Evolutionary conservation across 2,888 invertebrate genomes (phyloP), one percentile per base, ranked within the genome.

Genomic region (Nomada goodeniana): DNA sequence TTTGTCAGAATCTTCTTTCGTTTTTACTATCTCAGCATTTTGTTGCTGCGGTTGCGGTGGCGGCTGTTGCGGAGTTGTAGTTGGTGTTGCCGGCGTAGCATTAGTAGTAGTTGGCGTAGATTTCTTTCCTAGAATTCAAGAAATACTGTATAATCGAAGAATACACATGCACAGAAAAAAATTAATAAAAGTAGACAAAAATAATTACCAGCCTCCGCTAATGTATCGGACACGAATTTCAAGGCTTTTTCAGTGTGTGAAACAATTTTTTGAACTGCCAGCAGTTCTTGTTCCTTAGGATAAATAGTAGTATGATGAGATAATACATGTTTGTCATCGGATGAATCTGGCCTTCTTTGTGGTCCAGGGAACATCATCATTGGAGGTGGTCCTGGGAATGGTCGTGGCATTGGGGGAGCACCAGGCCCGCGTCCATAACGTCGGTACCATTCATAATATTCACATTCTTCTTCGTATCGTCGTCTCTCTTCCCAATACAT

Each of bases 291-390:
- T 94, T 98, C 98, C 91, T 96, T 96, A 0, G 99, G 99, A 95
- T 98, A 99, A 90, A 99, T 98, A 85, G 97, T 97, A 0, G 97
- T 97, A 94, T 99, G 99, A 90, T 98, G 97, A 69, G 98, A 97
- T 93, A 98, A 96, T 77, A 99, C 98, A 94, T 99, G 99, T 13
- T 98, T 96, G 94, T 99, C 99, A 94, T 99, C 99, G 23, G 97
- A 96, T n/a, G 98, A 97, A 94, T 99, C 98, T 0, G 97, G 97
- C 68, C 98, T 96, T 29, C 98, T 95, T 52, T 95, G 95, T 18
- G 96, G 95, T 85, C 95, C 95, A 81, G 95, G 95, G 92, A 95
- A 95, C 93, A 95, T 95, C 92, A 94, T 94, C 94, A 93, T 93
- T 0, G 92, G 93, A 10, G 93, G 93, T 42, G 93, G 93, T 36